phyloP scores from a whole-genome alignment of 2,113 vertebrate species.

The Ophiodon elongatus region DNA sequence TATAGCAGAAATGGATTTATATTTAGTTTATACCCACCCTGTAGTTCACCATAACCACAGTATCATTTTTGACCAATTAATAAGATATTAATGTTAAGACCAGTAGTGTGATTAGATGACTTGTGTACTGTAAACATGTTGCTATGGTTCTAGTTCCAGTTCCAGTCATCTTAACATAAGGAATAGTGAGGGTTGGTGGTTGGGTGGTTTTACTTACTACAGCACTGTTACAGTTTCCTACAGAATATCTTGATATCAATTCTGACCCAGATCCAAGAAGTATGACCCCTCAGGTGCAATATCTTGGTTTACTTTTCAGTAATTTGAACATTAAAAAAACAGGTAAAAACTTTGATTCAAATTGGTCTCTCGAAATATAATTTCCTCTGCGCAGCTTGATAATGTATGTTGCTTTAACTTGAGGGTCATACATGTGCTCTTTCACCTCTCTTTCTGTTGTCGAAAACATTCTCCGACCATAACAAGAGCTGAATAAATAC shows the following conservation, averaged over 20 bases:
- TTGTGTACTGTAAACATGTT: background rate
- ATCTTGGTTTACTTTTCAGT: background rate
- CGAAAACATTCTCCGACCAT: background rate
- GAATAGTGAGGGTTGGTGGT: background rate
- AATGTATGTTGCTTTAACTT: background rate
- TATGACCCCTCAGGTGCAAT: background rate
- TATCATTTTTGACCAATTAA: background rate
- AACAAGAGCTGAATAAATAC: background rate
- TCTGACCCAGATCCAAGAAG: background rate
- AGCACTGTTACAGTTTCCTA: background rate
- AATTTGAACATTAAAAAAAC: background rate
- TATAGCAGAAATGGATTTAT: background rate
- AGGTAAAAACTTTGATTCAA: background rate
- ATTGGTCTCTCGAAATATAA: background rate
- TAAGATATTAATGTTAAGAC: background rate
- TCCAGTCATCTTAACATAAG: constrained; percentile 3
- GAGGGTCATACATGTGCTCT: background rate
- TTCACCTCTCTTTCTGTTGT: background rate
- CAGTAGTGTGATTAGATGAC: constrained; percentile 5
- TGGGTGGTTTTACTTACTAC: background rate
- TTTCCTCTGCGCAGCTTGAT: background rate
- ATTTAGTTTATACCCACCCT: background rate
- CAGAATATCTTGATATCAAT: background rate
- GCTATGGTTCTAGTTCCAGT: constrained; percentile 23
- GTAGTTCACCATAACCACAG: background rate